Evolutionary conservation across 2,888 invertebrate genomes (phyloP).

Genomic region (Macrophya annulata): DNA sequence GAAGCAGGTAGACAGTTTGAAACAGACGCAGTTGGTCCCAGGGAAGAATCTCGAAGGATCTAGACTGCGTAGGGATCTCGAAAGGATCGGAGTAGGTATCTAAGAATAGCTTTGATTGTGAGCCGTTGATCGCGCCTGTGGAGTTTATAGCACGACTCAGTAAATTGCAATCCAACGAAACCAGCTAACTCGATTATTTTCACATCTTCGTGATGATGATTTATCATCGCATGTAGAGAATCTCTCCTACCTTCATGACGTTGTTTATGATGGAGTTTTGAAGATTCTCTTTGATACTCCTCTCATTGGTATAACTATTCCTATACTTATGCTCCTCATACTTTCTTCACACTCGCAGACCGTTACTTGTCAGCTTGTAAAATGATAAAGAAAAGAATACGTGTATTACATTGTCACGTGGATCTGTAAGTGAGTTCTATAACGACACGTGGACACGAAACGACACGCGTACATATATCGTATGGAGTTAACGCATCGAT

Average conservation of each 20-base stretch:
- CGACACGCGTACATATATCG: constrained; percentile 29
- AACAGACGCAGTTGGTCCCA: constrained; percentile 31
- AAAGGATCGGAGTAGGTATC: constrained; percentile 21
- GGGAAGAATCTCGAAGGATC: constrained; percentile 48
- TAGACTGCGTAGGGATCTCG: constrained; percentile 33
- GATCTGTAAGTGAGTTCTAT: constrained; percentile 24
- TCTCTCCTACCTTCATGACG: neutral
- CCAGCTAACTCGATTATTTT: constrained; percentile 51
- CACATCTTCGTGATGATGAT: constrained; percentile 52
- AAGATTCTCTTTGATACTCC: constrained; percentile 44
- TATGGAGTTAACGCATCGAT: constrained; percentile 32
- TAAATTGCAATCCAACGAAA: constrained; percentile 51
- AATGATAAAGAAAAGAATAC: constrained; percentile 32
- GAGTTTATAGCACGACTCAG: constrained; percentile 43
- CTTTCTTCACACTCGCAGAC: constrained; percentile 12
- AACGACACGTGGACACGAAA: constrained; percentile 44
- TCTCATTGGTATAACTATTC: neutral
- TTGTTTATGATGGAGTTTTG: constrained; percentile 48
- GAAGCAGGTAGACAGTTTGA: constrained; percentile 61
- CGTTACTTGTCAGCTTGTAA: constrained; percentile 38
- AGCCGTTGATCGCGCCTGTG: constrained; percentile 23
- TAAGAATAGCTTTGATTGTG: constrained; percentile 43
- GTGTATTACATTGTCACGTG: constrained; percentile 28
- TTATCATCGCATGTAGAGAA: constrained; percentile 38
- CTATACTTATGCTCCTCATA: neutral